phyloP scores from a whole-genome alignment of 2,888 invertebrate species.

The Argyresthia goedartella region DNA sequence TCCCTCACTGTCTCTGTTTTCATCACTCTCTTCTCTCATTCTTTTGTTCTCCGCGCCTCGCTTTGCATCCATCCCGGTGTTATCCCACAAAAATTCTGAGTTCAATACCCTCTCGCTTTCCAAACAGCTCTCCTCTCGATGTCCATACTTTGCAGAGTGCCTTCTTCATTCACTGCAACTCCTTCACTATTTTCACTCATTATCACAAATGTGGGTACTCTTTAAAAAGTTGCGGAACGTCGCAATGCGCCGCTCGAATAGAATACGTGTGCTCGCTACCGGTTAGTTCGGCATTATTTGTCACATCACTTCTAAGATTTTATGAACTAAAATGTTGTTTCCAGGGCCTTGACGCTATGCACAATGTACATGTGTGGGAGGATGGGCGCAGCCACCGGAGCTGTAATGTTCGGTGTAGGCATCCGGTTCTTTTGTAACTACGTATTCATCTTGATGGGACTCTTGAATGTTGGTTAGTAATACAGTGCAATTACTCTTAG shows the following conservation, averaged over 20 bases:
- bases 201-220: neutral
- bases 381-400: no score
- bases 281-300: no score
- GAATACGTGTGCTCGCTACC: neutral
- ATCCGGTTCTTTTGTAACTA: no score
- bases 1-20: neutral
- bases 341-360: no score
- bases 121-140: neutral
- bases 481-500: no score
- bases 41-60: neutral
- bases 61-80: neutral
- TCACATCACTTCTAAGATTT: no score
- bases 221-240: neutral
- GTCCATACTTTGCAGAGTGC: neutral
- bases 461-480: no score
- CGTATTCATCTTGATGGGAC: no score
- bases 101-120: no score
- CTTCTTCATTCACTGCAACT: neutral
- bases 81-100: neutral
- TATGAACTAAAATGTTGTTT: no score
- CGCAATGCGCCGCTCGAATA: neutral
- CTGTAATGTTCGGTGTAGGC: no score
- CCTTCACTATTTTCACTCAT: neutral
- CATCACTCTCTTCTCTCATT: neutral
- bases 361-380: no score